Base-by-base conservation (phyloP, 2,888 invertebrate genomes). In the Chloroclysta siterata region DNA sequence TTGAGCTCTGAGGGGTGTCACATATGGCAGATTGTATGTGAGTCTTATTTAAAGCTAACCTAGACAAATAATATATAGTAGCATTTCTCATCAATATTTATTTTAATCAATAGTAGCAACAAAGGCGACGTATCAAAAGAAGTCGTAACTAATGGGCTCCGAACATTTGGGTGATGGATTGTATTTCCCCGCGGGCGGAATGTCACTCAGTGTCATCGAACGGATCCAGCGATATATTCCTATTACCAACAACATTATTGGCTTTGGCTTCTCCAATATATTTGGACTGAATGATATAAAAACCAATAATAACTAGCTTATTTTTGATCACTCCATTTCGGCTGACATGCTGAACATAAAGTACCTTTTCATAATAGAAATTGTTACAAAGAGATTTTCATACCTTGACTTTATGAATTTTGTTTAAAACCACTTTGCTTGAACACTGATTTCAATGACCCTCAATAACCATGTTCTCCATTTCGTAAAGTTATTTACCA, bases 201-300 rank as follows among this genome's bases (percentile, higher is more conserved):
- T 77, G 82, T 81, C 84, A 77, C 77, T 82, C 81, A 77, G 75
- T 78, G 80, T 80, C 83, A 78, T 78, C 73, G 73, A 74, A 69
- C 65, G 62, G 17, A 74, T 65, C 68, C 60, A 57, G 41, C 66
- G 69, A 72, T 71, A 68, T 69, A 69, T 72, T 72, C 65, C 69
- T 65, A 69, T 72, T 69, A 71, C 68, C 56, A 63, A 65, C 60
- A 70, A 65, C 61, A 61, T 72, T 70, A 70, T 66, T 70, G 68
- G 64, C 55, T 71, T 52, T 59, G 54, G 50, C 17, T 64, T 60
- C 47, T 29, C 17, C 39, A n/a, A 65, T 61, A 14, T 54, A 65
- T 54, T 61, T 60, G 17, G 47, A 42, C 33, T 56, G 29, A 50
- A 50, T 58, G 48, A 58, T 50, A 17, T 54, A 41, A 53, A 53